Evolutionary conservation across 2,113 vertebrate genomes (phyloP).

Genomic region (Embiotoca jacksoni): DNA sequence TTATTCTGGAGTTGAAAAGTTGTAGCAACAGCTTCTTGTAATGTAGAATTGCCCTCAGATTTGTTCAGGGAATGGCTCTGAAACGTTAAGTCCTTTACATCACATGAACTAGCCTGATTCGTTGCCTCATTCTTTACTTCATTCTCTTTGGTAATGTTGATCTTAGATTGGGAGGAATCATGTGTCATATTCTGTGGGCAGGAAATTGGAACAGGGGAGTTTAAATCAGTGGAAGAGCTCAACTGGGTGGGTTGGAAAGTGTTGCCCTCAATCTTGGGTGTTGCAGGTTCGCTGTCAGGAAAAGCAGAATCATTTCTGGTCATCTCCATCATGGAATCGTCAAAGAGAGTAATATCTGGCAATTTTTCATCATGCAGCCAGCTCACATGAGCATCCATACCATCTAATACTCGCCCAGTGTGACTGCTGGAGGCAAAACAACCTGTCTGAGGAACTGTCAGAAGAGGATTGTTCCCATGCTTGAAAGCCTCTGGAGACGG

Average conservation of each 20-base stretch:
- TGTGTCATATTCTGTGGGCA: conserved; percentile 28
- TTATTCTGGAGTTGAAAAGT: conserved; percentile 20
- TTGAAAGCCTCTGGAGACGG: conserved; percentile 23
- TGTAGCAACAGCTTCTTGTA: background rate
- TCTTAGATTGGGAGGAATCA: conserved; percentile 17
- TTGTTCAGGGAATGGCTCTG: conserved; percentile 25
- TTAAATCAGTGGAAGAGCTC: background rate
- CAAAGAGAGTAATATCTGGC: conserved; percentile 60
- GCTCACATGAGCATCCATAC: background rate
- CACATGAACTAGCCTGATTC: background rate
- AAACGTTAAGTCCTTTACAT: conserved; percentile 26
- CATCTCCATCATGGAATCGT: conserved; percentile 39
- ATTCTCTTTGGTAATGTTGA: background rate
- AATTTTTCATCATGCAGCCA: conserved; percentile 54
- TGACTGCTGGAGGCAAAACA: background rate
- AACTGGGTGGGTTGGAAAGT: background rate
- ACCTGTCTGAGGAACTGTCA: background rate
- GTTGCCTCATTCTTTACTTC: background rate
- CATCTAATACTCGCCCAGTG: background rate
- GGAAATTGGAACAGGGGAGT: background rate
- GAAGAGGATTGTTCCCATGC: background rate
- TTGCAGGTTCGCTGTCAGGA: background rate
- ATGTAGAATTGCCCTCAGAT: background rate
- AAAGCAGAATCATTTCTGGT: conserved; percentile 28
- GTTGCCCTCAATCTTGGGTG: background rate